Evolutionary conservation across 2,113 vertebrate genomes (phyloP), one percentile per base, ranked within the genome.

Genomic region (Scatophagus argus): DNA sequence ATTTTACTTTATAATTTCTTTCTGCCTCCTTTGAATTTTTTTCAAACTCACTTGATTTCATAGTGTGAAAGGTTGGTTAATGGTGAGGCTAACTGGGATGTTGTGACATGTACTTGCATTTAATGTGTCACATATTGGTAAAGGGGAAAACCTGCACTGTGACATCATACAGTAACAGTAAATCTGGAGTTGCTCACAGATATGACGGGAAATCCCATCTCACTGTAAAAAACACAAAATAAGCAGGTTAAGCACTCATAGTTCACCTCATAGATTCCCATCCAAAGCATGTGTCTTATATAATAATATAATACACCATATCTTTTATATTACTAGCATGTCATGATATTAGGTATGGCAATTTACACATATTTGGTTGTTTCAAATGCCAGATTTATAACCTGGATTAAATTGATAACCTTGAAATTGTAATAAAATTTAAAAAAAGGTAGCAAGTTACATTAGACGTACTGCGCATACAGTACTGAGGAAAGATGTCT

Each of bases 1-100:
- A 67, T 72, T 90, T 86, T 76, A 60, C 72, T 88, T 88, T 79
- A 82, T 79, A 63, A 74, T 86, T 86, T 85, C 62, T 61, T 27
- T 54, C 19, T 38, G 47, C 51, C 59, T 75, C 63, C 31, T 90
- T 89, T 77, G 74, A 84, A 90, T 49, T 65, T 83, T 87, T 83
- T 83, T 51, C 41, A 55, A 69, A 76, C 38, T 13, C n/a, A 41
- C 16, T 21, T 55, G 34, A 27, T 64, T 56, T 72, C n/a, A 60
- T 29, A 23, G 44, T 52, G 36, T 43, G 12, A 80, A 49, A 60
- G 47, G 58, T 39, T 34, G 56, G 32, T 46, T 51, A 23, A 63
- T 60, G 66, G 13, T 47, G 29, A 66, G 34, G 32, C 52, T 39
- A 61, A 5, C 36, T 41, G 59, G 52, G 71, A 59, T 38, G 34